Base-by-base conservation (phyloP, 2,888 invertebrate species). In the Dynastes tityus region DNA sequence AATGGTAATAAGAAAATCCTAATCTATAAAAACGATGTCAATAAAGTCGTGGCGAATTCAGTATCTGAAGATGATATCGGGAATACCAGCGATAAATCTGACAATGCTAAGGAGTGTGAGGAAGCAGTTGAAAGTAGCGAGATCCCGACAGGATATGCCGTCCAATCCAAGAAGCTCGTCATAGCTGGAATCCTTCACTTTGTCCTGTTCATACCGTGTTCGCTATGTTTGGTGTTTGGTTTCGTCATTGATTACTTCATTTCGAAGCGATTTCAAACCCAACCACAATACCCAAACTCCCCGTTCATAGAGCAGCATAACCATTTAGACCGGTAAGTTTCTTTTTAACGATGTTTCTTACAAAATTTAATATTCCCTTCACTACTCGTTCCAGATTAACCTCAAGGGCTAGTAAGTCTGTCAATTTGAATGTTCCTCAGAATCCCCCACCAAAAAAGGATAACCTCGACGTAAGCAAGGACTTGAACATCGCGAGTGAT, bases 221-320 rank as follows among this genome's bases (percentile, higher is more conserved):
- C 96, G 79, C 93, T 95, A 75, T 95, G 96, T 13, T 91, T 96
- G 80, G 92, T 96, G 87, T 91, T 96, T 80, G 96, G 96, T 78
- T 96, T 97, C 88, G 92, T 95, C 81, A 94, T 94, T 81, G 96
- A 96, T 58, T 97, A 94, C 87, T 92, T 95, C 85, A 95, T 96
- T 88, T 95, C 95, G 40, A 92, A 94, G 86, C 91, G 94, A 89
- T 93, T 95, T 91, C 94, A 94, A 84, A 84, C 85, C 70, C 93
- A 93, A 82, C 92, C 93, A 85, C 92, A 93, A 85, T 93, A 94
- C 86, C 93, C 94, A 85, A 93, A 94, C 86, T 92, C 94, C 84
- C 93, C 94, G 82, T 93, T 93, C 89, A 92, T 92, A 88, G 95
- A 95, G 89, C 94, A 94, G 89, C 93, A 94, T 86, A 94, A 94